phyloP scores from a whole-genome alignment of 1,140 invertebrate genomes.

The Oscheius sp. region DNA sequence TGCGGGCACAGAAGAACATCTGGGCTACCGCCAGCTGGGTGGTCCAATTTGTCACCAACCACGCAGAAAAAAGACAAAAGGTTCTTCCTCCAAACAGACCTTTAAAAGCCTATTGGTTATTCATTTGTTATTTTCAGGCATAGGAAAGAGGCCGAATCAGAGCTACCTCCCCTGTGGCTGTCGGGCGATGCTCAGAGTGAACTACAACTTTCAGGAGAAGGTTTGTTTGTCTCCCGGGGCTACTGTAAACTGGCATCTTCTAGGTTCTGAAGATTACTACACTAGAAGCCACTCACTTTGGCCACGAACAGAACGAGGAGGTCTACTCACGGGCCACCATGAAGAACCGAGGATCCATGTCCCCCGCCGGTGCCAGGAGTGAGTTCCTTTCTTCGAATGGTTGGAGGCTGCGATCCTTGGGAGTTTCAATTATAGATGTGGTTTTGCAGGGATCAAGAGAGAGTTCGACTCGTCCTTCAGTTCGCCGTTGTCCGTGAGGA shows the following conservation, averaged over 20 bases:
- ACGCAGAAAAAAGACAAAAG: too few relatives aligned
- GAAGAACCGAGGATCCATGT: not conserved
- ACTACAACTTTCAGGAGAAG: conserved; percentile 41
- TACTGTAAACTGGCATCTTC: too few relatives aligned
- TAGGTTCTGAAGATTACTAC: not conserved
- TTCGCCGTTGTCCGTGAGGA: not conserved
- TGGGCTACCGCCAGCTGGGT: too few relatives aligned
- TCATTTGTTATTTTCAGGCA: conserved; percentile 40
- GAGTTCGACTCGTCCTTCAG: not conserved
- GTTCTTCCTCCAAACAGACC: too few relatives aligned
- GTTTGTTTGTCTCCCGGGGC: too few relatives aligned
- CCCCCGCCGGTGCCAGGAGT: not conserved
- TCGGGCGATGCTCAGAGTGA: conserved; percentile 52
- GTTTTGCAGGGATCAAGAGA: not conserved
- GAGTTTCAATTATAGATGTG: not conserved
- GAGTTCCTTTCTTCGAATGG: not conserved
- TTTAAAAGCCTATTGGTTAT: not conserved
- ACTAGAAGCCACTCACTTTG: not conserved
- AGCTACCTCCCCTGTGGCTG: conserved; percentile 56
- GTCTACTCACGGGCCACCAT: not conserved
- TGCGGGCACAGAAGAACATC: not conserved
- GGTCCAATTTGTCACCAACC: not conserved
- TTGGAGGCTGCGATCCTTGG: too few relatives aligned
- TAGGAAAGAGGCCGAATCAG: conserved; percentile 55
- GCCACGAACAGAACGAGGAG: not conserved